Conservation (phyloP, 2,888 invertebrate genomes). For the Heliconius hortense region DNA sequence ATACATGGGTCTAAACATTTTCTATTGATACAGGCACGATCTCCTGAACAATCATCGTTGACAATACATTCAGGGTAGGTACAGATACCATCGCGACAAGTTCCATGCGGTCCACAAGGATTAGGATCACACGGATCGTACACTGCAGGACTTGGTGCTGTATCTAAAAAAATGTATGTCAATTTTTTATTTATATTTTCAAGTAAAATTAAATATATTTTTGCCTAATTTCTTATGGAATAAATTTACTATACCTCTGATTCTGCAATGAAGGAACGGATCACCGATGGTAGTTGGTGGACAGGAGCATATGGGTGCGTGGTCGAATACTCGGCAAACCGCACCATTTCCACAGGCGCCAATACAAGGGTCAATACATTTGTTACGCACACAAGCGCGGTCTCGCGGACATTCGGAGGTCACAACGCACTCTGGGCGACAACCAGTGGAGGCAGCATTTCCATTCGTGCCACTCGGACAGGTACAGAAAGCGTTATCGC, state of each 20-base stretch:
- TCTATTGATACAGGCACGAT: conserved; percentile 90
- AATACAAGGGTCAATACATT: conserved; percentile 90
- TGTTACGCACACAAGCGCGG: conserved; percentile 88
- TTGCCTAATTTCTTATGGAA: neutral
- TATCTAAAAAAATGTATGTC: conserved; percentile 51
- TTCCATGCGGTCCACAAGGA: conserved; percentile 87
- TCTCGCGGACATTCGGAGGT: conserved; percentile 90
- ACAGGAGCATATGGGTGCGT: conserved; percentile 88
- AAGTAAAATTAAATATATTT: neutral
- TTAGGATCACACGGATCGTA: conserved; percentile 86
- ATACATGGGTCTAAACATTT: conserved; percentile 93
- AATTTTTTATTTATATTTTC: neutral
- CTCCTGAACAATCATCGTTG: conserved; percentile 92
- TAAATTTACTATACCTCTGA: conserved; percentile 52
- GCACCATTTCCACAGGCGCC: conserved; percentile 91
- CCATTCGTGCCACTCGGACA: conserved; percentile 89
- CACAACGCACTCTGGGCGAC: conserved; percentile 91
- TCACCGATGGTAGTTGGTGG: conserved; percentile 87
- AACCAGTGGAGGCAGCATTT: conserved; percentile 87
- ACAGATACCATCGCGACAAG: conserved; percentile 85
- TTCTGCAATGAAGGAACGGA: conserved; percentile 88
- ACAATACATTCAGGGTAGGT: conserved; percentile 93
- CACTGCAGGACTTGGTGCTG: conserved; percentile 51
- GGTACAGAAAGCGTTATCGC: conserved; percentile 86
- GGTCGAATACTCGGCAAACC: conserved; percentile 83